A percentile compares a stretch with the other conserved stretches of the same genome.
phyloP scores from a whole-genome alignment of 2,113 vertebrate genomes.

The Petrocephalus microphthalmus region DNA sequence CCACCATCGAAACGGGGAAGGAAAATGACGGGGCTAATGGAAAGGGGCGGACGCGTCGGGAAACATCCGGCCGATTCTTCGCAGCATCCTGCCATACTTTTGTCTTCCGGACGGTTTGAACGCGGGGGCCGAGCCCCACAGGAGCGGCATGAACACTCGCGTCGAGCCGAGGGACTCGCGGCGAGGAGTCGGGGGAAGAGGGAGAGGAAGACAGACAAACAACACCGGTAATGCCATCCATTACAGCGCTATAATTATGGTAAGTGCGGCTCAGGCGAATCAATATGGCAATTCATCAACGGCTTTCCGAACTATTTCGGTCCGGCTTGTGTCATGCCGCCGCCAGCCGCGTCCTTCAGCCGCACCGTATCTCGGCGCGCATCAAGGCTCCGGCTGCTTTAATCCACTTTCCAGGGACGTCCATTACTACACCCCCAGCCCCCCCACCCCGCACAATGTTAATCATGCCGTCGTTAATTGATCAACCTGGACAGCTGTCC shows the following conservation, averaged over 20 bases:
- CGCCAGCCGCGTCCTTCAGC: slow-evolving; percentile 71
- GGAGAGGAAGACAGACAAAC: slow-evolving; percentile 17
- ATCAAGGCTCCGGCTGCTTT: slow-evolving; percentile 54
- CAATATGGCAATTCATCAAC: slow-evolving; percentile 92
- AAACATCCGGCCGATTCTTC: not conserved
- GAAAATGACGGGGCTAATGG: not conserved
- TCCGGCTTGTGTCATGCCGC: slow-evolving; percentile 63
- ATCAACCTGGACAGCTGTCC: slow-evolving; percentile 43
- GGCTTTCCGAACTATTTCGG: slow-evolving; percentile 70
- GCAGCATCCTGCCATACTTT: not conserved
- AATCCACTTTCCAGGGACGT: slow-evolving; percentile 63
- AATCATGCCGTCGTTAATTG: slow-evolving; percentile 67
- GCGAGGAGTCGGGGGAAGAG: slow-evolving; percentile 21
- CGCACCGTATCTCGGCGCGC: slow-evolving; percentile 52
- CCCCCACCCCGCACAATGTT: slow-evolving; percentile 43
- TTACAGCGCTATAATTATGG: slow-evolving; percentile 92
- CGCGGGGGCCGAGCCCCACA: not conserved
- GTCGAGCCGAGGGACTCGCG: slow-evolving; percentile 62
- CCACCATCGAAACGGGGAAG: not conserved
- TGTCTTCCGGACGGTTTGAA: not conserved
- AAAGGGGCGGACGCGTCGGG: not conserved
- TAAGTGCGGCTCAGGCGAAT: slow-evolving; percentile 90
- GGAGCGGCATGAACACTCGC: slow-evolving; percentile 63
- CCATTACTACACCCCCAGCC: slow-evolving; percentile 55
- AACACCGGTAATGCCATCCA: slow-evolving; percentile 80